phyloP scores from a whole-genome alignment of 92 coral and sea anemone genomes.

The Zoanthus sociatus region DNA sequence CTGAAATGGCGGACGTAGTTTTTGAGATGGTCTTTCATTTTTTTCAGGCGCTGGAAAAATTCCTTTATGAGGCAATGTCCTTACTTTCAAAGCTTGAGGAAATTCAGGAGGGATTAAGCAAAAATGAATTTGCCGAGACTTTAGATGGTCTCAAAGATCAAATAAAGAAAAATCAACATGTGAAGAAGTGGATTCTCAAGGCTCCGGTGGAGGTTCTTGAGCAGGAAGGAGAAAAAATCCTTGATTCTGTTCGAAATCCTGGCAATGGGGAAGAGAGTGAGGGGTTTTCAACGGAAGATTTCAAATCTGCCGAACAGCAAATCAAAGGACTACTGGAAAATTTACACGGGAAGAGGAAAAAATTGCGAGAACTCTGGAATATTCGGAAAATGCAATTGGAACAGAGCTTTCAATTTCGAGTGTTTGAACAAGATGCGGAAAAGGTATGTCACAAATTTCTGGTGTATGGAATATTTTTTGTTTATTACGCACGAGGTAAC shows the following conservation, averaged over 20 bases:
- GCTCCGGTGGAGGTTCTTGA: slow-evolving; percentile 96
- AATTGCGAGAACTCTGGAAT: slow-evolving; percentile 94
- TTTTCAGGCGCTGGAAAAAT: slow-evolving; percentile 94
- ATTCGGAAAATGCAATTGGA: slow-evolving; percentile 89
- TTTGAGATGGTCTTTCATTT: slow-evolving; percentile 29
- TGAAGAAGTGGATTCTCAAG: slow-evolving; percentile 96
- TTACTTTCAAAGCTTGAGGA: slow-evolving; percentile 94
- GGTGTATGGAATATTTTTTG: too few relatives aligned
- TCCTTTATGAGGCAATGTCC: slow-evolving; percentile 97
- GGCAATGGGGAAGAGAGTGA: slow-evolving; percentile 75
- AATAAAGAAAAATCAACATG: slow-evolving; percentile 94
- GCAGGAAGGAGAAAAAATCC: slow-evolving; percentile 90
- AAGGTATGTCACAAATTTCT: slow-evolving; percentile 64
- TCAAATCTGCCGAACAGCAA: slow-evolving; percentile 81
- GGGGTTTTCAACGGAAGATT: slow-evolving; percentile 79
- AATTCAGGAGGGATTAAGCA: slow-evolving; percentile 92
- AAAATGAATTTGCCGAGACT: slow-evolving; percentile 88
- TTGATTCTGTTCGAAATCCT: slow-evolving; percentile 74
- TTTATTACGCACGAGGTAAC: too few relatives aligned
- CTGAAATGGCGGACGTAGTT: slow-evolving; percentile 17
- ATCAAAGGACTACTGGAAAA: slow-evolving; percentile 84
- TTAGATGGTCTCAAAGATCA: slow-evolving; percentile 89
- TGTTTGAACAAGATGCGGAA: slow-evolving; percentile 95
- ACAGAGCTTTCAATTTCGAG: slow-evolving; percentile 90
- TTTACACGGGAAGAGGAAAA: slow-evolving; percentile 88